These are phyloP conservation scores for Tupiocoris notatus DNA, from an alignment of 2,888 invertebrate species.

Conservation along the genomic window DNA sequence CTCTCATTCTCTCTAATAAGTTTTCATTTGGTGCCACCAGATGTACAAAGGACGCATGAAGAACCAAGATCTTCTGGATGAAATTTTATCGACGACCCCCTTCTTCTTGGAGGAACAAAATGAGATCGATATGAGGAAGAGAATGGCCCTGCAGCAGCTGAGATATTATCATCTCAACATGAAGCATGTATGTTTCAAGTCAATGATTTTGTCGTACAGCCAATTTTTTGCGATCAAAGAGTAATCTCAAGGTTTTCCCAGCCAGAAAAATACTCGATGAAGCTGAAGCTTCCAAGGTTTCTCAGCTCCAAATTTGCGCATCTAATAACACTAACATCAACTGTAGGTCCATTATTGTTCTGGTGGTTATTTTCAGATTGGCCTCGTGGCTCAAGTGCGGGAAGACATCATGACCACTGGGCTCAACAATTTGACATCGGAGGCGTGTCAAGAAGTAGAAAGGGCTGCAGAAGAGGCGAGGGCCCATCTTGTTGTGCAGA, in stretches of 20 bases:
- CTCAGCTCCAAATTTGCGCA: too few species aligned
- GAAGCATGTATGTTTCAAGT: constrained; percentile 8
- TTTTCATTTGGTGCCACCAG: too few species aligned
- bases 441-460: constrained; percentile 73
- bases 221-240: too few species aligned
- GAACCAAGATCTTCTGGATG: constrained; percentile 20
- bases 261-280: too few species aligned
- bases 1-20: too few species aligned
- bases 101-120: constrained; percentile 23
- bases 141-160: constrained; percentile 10
- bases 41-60: constrained; percentile 31
- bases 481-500: constrained; percentile 73
- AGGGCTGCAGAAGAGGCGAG: constrained; percentile 74
- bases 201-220: too few species aligned
- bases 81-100: constrained; percentile 23
- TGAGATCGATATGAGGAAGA: constrained; percentile 2
- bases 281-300: too few species aligned
- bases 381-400: constrained; percentile 57
- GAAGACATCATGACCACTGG: constrained; percentile 70
- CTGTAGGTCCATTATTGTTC: too few species aligned
- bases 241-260: too few species aligned
- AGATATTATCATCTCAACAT: constrained; percentile 29
- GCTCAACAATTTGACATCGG: constrained; percentile 69
- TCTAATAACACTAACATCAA: too few species aligned
- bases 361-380: constrained; percentile 36